A percentile compares a stretch with the other conserved stretches of the same genome.
Evolutionary conservation across 2,113 vertebrate genomes (phyloP).

Genomic region (Peromyscus californicus): DNA sequence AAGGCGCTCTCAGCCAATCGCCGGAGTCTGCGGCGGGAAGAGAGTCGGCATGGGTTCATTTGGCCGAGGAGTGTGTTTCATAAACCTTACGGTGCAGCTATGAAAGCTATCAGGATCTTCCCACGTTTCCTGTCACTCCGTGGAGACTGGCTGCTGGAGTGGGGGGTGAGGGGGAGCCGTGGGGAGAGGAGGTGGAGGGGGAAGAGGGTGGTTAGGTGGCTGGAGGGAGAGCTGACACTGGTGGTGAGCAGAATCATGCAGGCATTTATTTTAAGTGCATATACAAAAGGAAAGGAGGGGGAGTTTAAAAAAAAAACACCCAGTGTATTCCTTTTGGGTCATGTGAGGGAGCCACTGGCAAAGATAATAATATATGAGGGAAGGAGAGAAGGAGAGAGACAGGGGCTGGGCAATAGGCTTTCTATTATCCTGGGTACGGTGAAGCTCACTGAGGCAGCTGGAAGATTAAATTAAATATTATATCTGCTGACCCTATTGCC

Average conservation of each 20-base stretch:
- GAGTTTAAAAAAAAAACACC: slow-evolving; percentile 39
- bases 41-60: slow-evolving; percentile 80
- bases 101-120: slow-evolving; percentile 84
- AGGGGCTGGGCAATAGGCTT: slow-evolving; percentile 84
- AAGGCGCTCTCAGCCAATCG: slow-evolving; percentile 79
- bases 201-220: slow-evolving; percentile 41
- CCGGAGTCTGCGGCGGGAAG: slow-evolving; percentile 75
- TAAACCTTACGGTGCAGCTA: slow-evolving; percentile 80
- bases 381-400: neutral
- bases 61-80: slow-evolving; percentile 82
- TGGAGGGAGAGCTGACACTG: slow-evolving; percentile 57
- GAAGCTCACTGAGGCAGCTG: slow-evolving; percentile 90
- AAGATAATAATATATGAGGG: slow-evolving; percentile 87
- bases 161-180: slow-evolving; percentile 57
- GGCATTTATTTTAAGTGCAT: slow-evolving; percentile 80
- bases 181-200: slow-evolving; percentile 69
- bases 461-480: slow-evolving; percentile 99
- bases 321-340: slow-evolving; percentile 87
- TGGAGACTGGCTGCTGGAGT: slow-evolving; percentile 85
- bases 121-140: slow-evolving; percentile 83
- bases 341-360: slow-evolving; percentile 88
- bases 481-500: slow-evolving; percentile 99
- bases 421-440: slow-evolving; percentile 92
- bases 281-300: slow-evolving; percentile 67
- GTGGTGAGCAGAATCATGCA: slow-evolving; percentile 60